Base-by-base conservation (phyloP, 2,888 invertebrate genomes). In the Drosophila nr. fundita region DNA sequence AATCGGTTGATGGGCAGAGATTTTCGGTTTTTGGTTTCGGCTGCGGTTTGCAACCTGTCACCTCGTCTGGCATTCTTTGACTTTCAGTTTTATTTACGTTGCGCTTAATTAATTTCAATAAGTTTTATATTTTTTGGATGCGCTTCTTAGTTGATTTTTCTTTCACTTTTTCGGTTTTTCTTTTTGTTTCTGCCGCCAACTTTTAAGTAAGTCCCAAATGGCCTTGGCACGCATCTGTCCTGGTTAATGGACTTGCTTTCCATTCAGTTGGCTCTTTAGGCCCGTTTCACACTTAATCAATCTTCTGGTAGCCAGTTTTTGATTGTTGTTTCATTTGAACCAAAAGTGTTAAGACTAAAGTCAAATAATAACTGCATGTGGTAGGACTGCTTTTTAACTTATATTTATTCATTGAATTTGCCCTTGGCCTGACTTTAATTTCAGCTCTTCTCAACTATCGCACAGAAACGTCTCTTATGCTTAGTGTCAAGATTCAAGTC, bases 301-400 rank as follows among this genome's bases (percentile, higher is more conserved):
- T 89, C 87, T 81, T 81, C 27, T 64, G 73, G 72, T 72, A 79
- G 68, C 67, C 68, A 55, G 59, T 60, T 66, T 75, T 21, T 34
- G 42, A 53, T 59, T 62, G 34, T 53, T 73, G 68, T 60, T 76
- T 45, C 49, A 38, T 52, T 52, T 59, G 45, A 52, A 36, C 30
- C 27, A 38, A 70, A 72, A 72, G 86, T 81, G 84, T 83, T 77
- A 68, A 86, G 67, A 70, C 65, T 61, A 68, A 77, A 76, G 69
- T 58, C 63, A 77, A 72, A 80, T 89, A 68, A 66, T 61, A 68
- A 73, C 68, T 75, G 67, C 42, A 30, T 62, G 30, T 68, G 68
- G 64, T 60, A 58, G 27, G 58, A 48, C 6, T 48, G 24, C 27
- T 13, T 30, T 42, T 18, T 40, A 42, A 54, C 13, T 52, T n/a